phyloP scores from a whole-genome alignment of 1,140 invertebrate genomes.

The Apis cerana region DNA sequence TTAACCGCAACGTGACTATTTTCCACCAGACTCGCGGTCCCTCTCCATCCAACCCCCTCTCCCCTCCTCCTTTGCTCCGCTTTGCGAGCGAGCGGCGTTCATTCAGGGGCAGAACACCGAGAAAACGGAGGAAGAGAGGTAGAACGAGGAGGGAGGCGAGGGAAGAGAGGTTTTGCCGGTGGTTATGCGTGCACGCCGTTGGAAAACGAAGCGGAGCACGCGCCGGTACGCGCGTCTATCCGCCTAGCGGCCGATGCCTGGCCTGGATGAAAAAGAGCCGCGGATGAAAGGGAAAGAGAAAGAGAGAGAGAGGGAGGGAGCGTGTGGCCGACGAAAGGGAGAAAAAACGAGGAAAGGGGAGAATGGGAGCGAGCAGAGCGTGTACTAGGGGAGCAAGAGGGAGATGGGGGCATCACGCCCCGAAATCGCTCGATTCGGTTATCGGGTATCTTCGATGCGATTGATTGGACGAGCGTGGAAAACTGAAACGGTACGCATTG shows the following conservation, averaged over 20 bases:
- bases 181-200: slow-evolving; percentile 44
- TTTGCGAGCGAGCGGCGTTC: background rate
- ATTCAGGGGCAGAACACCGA: slow-evolving; percentile 33
- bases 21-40: slow-evolving; percentile 45
- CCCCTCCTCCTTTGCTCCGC: background rate
- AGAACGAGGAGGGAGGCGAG: background rate
- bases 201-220: slow-evolving; percentile 55
- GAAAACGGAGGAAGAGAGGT: slow-evolving; percentile 36
- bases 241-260: slow-evolving; percentile 5
- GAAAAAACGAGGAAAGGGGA: background rate
- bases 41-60: background rate
- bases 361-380: background rate
- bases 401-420: too few relatives aligned
- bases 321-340: background rate
- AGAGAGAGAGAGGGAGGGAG: background rate
- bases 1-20: slow-evolving; percentile 68
- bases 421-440: slow-evolving; percentile 45
- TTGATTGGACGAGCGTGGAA: slow-evolving; percentile 51
- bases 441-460: slow-evolving; percentile 46
- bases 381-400: too few relatives aligned
- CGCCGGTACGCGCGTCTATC: slow-evolving; percentile 18
- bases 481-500: slow-evolving; percentile 45
- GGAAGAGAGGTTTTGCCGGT: background rate
- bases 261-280: slow-evolving; percentile 13
- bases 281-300: background rate